A percentile compares a stretch with the other conserved stretches of the same genome.
These are phyloP conservation scores for Apotomis capreana DNA, from an alignment of 2,888 invertebrate species.

Conservation along the genomic window DNA sequence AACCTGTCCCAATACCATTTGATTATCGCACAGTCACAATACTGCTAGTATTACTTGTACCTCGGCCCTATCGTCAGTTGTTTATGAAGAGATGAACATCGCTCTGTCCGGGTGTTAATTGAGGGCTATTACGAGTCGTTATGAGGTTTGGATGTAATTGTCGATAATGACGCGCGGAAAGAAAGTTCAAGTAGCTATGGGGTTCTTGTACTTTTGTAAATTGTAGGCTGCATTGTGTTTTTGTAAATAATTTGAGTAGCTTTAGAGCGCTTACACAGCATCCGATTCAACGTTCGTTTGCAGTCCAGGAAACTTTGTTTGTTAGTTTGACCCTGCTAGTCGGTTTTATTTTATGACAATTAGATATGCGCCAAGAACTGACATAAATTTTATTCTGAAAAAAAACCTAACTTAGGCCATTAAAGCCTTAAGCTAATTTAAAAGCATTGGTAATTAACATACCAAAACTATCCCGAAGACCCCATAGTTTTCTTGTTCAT, in stretches of 20 bases:
- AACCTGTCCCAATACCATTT: no score
- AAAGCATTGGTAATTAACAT: no score
- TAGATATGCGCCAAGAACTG: no score
- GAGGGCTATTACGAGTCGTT: slow-evolving; percentile 44
- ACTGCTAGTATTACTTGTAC: slow-evolving; percentile 14
- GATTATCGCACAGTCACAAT: not conserved
- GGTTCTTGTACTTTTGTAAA: not conserved
- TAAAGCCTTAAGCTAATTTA: no score
- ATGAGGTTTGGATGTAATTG: slow-evolving; percentile 39
- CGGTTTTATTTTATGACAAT: no score
- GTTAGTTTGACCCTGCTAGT: no score
- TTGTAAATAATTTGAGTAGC: not conserved
- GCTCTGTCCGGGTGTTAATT: slow-evolving; percentile 45
- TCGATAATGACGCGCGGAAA: slow-evolving; percentile 34
- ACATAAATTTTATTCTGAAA: no score
- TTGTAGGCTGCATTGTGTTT: not conserved
- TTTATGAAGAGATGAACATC: slow-evolving; percentile 45
- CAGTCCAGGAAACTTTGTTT: no score
- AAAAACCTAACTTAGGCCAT: no score
- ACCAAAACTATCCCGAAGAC: no score
- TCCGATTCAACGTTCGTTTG: no score
- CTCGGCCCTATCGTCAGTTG: slow-evolving; percentile 43
- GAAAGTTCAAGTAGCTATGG: slow-evolving; percentile 23
- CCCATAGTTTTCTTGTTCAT: no score
- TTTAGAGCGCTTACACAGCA: not conserved